Base-by-base conservation (phyloP, 2,888 invertebrate species). In the Amphipyra tragopoginis region DNA sequence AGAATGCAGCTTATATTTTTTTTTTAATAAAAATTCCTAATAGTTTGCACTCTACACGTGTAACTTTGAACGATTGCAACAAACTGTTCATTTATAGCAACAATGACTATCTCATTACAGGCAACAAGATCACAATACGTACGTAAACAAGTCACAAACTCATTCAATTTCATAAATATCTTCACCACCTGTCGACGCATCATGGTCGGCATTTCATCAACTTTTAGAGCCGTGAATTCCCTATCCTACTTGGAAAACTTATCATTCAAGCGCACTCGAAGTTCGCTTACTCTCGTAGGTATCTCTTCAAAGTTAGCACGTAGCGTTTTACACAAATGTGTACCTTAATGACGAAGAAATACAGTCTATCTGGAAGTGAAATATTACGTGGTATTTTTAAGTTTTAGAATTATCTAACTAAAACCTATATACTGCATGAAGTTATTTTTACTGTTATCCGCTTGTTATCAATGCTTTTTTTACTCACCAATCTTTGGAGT, bases 291-390 rank as follows among this genome's bases (percentile, higher is more conserved):
- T 89, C 89, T 86, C 87, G 84, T 86, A 90, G 89, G 90, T 91
- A 91, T 88, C 89, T 90, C 89, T 88, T 89, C 87, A 88, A 90
- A 91, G 87, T 92, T 90, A 88, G 83, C 88, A 90, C 88, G 88
- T 89, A 89, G 86, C 89, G 86, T 90, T 92, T 91, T 91, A 90
- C 87, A 89, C 90, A 90, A 92, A 92, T 90, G 88, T 90, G 90
- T 90, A 88, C 88, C 88, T 91, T 91, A 83, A 82, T 71, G 8
- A 72, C 86, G 40, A 60, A 55, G 86, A 85, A 57, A 81, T 87
- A 86, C 53, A 83, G 65, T 60, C 8, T 52, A 49, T n/a, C 88
- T 89, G 50, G 88, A 90, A 82, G 73, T 42, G 9, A 44, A 15
- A 47, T 1, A 7, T 11, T 47, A 4, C 33, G 14, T 43, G 11